Conservation (phyloP, 2,888 invertebrate genomes). For the Spodoptera picta region DNA sequence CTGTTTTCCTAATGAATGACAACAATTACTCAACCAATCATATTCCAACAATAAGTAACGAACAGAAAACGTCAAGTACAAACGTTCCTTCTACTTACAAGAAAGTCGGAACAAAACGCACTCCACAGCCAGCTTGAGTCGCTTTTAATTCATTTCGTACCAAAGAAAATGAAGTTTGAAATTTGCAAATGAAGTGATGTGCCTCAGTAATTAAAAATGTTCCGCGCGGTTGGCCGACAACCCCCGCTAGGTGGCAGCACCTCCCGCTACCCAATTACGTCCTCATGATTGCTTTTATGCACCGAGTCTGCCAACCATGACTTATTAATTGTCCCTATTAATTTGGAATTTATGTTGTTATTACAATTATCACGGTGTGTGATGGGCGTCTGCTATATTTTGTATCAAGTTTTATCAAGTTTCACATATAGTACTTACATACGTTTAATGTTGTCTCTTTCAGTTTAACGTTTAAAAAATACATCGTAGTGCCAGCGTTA, state of each 20-base stretch:
- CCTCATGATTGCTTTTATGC: constrained; percentile 72
- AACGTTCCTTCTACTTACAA: constrained; percentile 33
- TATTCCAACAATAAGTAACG: constrained; percentile 16
- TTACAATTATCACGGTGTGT: constrained; percentile 21
- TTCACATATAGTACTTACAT: too few species aligned
- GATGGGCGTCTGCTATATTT: too few species aligned
- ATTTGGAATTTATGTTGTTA: constrained; percentile 56
- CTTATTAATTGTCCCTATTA: constrained; percentile 64
- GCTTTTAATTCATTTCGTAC: constrained; percentile 45
- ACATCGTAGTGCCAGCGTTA: too few species aligned
- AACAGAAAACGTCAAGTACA: constrained; percentile 37
- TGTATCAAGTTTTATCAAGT: too few species aligned
- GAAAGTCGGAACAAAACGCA: constrained; percentile 45
- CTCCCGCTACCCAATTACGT: constrained; percentile 59
- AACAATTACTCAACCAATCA: constrained; percentile 1
- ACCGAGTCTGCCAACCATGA: constrained; percentile 65
- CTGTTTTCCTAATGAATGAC: neutral
- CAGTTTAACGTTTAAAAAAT: too few species aligned
- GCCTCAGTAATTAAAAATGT: constrained; percentile 79
- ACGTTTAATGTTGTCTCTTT: too few species aligned
- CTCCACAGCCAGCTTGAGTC: constrained; percentile 26
- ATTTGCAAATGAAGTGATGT: constrained; percentile 78
- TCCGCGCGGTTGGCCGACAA: constrained; percentile 58
- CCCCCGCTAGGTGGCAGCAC: constrained; percentile 48
- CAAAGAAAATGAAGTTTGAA: constrained; percentile 61